Conservation (phyloP, 2,888 invertebrate species). For the Leptura quadrifasciata region DNA sequence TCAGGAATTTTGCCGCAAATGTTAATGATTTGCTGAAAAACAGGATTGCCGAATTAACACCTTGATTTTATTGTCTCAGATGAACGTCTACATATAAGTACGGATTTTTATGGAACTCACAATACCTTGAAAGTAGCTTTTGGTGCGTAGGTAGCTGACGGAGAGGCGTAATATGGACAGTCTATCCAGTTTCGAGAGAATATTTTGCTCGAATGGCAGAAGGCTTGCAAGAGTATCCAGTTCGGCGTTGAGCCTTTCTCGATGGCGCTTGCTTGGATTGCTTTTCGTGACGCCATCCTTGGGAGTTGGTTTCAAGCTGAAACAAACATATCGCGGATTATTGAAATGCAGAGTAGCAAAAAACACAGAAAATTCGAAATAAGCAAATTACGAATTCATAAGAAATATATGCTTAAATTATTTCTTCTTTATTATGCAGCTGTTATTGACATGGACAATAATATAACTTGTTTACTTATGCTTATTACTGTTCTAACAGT, state of each 20-base stretch:
- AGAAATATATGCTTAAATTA: too few relatives aligned
- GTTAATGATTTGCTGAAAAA: too few relatives aligned
- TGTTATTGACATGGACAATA: too few relatives aligned
- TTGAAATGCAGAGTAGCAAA: not conserved
- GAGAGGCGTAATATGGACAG: conserved; percentile 97
- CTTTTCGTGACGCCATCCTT: conserved; percentile 97
- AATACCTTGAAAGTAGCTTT: conserved; percentile 99
- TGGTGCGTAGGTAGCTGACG: conserved; percentile 98
- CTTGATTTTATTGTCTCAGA: too few relatives aligned
- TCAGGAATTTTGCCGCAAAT: too few relatives aligned
- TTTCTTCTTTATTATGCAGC: too few relatives aligned
- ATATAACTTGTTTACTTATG: not conserved
- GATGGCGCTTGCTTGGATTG: conserved; percentile 98
- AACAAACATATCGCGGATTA: conserved; percentile 67
- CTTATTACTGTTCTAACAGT: not conserved
- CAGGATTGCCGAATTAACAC: too few relatives aligned
- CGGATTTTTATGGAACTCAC: not conserved
- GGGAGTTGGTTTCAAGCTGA: conserved; percentile 94
- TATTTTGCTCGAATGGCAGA: conserved; percentile 97
- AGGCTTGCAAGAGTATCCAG: conserved; percentile 96
- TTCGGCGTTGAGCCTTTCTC: conserved; percentile 98
- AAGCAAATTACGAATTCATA: too few relatives aligned
- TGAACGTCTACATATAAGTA: too few relatives aligned
- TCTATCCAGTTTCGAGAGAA: conserved; percentile 97
- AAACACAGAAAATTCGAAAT: not conserved